A percentile compares a stretch with the other conserved stretches of the same genome.
Conservation (phyloP, 2,888 invertebrate species). For the Tuberolachnus salignus region DNA sequence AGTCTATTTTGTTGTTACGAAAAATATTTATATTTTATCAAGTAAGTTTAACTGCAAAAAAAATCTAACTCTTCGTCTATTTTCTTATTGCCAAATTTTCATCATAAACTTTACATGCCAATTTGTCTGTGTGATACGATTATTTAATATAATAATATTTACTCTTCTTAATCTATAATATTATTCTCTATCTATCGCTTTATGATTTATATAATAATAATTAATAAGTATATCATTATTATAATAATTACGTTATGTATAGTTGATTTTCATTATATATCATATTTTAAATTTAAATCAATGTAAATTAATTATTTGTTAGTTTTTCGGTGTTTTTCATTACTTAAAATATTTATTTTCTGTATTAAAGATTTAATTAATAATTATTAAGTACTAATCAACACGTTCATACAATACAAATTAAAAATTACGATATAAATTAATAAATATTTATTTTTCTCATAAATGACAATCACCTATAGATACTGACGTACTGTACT, state of each 20-base stretch:
- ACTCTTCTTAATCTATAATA: conserved; percentile 17
- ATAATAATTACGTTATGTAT: conserved; percentile 9
- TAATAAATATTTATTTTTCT: conserved; percentile 46
- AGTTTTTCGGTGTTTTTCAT: conserved; percentile 29
- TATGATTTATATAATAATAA: conserved; percentile 5
- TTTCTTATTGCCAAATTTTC: conserved; percentile 30
- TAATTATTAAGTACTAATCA: conserved; percentile 24
- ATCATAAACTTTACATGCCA: conserved; percentile 4
- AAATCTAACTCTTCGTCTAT: background rate
- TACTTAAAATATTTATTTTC: conserved; percentile 28
- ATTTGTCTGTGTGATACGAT: conserved; percentile 35
- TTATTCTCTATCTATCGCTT: background rate
- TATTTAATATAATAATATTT: conserved; percentile 13
- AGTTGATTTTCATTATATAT: conserved; percentile 21
- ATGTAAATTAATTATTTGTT: conserved; percentile 26
- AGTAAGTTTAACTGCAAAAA: background rate
- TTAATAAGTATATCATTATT: background rate
- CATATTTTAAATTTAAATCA: conserved; percentile 10
- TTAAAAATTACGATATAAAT: conserved; percentile 16
- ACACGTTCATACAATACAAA: conserved; percentile 24
- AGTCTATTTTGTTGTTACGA: background rate
- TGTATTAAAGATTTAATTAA: conserved; percentile 40
- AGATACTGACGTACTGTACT: conserved; percentile 16
- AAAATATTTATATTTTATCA: conserved; percentile 14
- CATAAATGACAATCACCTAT: conserved; percentile 48